Evolutionary conservation across 1,140 invertebrate species (phyloP), one percentile per base, ranked within the genome.

Genomic region (Scaptomyza graminum): DNA sequence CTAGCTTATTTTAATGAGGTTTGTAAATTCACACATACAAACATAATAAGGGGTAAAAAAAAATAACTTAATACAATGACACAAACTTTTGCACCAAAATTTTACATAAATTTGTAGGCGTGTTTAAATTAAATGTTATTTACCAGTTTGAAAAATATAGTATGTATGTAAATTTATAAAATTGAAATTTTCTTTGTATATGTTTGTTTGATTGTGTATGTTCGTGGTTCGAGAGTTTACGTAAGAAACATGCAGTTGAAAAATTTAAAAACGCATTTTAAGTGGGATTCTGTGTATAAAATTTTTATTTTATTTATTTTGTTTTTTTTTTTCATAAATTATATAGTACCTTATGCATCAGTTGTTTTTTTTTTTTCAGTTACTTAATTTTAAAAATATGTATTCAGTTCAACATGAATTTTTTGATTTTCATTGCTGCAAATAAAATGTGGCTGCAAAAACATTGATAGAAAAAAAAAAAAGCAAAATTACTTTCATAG

Each of bases 261-360:
- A 56, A 76, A 88, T 85, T 85, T 66, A 88, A 87, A 88, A 83
- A 88, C 83, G 55, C 83, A 70, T 88, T 87, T 34, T 54, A 57
- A 61, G 37, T 87, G 46, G 41, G 54, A 64, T 85, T 85, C 57
- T 75, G 73, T 87, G 74, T 82, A 64, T 84, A 83, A 82, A 87
- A 79, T 82, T 71, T 83, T 66, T 61, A 68, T 83, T 67, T 64
- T 68, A 81, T 87, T 87, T 83, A 80, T 82, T 87, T 80, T 74
- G 57, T 67, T 69, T 60, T 73, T 55, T 28, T 79, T 54, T 56
- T 34, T 55, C 70, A 44, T 51, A 41, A 43, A 7, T 31, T 31
- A 31, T 31, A 31, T 4, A 31, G 7, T 31, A 31, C 28, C 28
- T 31, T 31, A 31, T 7, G 28, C 5, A 6, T 31, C 5, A 31